Base-by-base conservation (phyloP, 2,113 vertebrate genomes). In the Regulus satrapa region DNA sequence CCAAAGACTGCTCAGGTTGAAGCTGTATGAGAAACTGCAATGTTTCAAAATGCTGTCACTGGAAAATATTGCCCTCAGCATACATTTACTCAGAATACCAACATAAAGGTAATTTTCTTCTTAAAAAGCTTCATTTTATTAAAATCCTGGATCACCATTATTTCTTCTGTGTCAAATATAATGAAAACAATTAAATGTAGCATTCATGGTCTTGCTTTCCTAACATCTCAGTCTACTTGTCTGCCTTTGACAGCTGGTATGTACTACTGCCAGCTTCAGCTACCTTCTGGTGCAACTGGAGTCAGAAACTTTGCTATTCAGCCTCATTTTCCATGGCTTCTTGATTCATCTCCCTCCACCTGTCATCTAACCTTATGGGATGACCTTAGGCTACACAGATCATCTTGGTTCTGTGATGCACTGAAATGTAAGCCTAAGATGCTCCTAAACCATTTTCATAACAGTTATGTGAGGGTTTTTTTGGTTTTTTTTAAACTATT, bases 381-480 rank as follows among this genome's bases (percentile, higher is more conserved):
- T 63, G 48, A 84, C 40, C 51, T 76, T 24, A 54, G 16, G n/a
- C 67, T 63, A 68, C 48, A 63, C 2, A 1, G 36, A 87, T 54
- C 25, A 18, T 40, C 38, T 72, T 45, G 43, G 16, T 14, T 91
- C 68, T 32, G 8, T 24, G 34, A 82, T 51, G 20, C 52, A 62
- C 56, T 52, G 66, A 84, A 91, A 72, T 56, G 61, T 59, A 72
- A 87, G 40, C 40, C 20, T 19, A 78, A 79, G 17, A 45, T 38
- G 24, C 41, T 86, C 34, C 20, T 45, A 82, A 82, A 66, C 8
- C 29, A 46, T 55, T 84, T 87, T 29, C 3, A 0, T 21, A 75
- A 84, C 8, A 72, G 18, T 32, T 82, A 56, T 0, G 0, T 18
- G 2, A 89, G 29, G 12, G 6, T 2, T 63, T 48, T 46, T 28